phyloP scores from a whole-genome alignment of 2,113 vertebrate species.

The Cebus imitator region DNA sequence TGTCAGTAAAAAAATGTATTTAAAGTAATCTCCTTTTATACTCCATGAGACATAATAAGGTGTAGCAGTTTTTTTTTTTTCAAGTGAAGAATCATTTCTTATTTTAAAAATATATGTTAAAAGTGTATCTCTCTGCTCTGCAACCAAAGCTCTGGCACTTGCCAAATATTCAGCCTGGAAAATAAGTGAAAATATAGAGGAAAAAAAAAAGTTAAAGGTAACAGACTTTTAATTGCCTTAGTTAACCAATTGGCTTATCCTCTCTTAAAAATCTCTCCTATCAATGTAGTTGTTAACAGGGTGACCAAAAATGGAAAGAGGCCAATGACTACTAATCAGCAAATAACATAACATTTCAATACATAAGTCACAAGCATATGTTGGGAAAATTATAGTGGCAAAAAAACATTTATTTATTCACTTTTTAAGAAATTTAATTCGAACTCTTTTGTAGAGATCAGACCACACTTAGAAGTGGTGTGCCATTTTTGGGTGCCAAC shows the following conservation, averaged over 20 bases:
- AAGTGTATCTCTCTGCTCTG: no score
- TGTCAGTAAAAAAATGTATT: neutral
- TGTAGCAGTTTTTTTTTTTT: neutral
- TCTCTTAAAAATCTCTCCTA: neutral
- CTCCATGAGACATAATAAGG: neutral
- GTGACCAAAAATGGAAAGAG: neutral
- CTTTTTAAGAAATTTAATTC: neutral
- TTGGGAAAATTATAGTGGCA: neutral
- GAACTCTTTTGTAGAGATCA: neutral
- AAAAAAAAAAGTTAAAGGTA: neutral
- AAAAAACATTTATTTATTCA: neutral
- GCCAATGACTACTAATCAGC: neutral
- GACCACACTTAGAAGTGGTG: neutral
- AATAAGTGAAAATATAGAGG: no score
- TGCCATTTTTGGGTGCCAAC: neutral
- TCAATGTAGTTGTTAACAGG: neutral
- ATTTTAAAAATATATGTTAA: neutral
- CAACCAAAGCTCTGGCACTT: no score
- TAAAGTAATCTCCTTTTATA: neutral
- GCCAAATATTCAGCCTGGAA: no score
- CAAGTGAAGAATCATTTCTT: neutral
- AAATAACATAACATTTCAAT: neutral
- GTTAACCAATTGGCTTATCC: neutral
- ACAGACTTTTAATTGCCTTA: neutral
- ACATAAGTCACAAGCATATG: neutral